phyloP scores from a whole-genome alignment of 2,797 vertebrate species.

The Pseudochromis fuscus region DNA sequence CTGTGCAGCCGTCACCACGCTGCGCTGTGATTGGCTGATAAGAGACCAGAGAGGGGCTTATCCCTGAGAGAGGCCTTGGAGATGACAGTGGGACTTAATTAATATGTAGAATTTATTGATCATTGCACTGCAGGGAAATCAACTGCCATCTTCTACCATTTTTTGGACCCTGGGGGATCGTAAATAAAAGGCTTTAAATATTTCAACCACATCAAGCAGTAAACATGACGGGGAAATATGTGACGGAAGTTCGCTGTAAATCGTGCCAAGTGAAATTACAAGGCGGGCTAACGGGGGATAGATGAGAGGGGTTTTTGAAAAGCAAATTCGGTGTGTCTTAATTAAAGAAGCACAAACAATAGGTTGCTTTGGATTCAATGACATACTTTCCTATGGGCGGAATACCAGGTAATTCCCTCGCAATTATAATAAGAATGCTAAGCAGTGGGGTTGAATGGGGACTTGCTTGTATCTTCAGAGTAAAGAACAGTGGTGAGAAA shows the following conservation, averaged over 20 bases:
- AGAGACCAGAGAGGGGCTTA: slow-evolving; percentile 38
- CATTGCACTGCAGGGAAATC: slow-evolving; percentile 78
- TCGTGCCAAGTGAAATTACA: slow-evolving; percentile 59
- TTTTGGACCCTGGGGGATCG: slow-evolving; percentile 48
- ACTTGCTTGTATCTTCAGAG: slow-evolving; percentile 57
- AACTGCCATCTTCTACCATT: slow-evolving; percentile 66
- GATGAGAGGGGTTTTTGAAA: slow-evolving; percentile 18
- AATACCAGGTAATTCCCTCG: slow-evolving; percentile 63
- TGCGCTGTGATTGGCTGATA: slow-evolving; percentile 49
- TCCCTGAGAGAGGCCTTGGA: slow-evolving; percentile 66
- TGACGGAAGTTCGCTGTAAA: slow-evolving; percentile 53
- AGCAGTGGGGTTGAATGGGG: slow-evolving; percentile 51
- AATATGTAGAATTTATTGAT: slow-evolving; percentile 84
- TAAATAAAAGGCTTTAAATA: slow-evolving; percentile 72
- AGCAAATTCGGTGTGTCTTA: slow-evolving; percentile 41
- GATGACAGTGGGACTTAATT: slow-evolving; percentile 81
- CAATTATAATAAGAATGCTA: slow-evolving; percentile 72
- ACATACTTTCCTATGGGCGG: slow-evolving; percentile 43
- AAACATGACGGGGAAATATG: slow-evolving; percentile 69
- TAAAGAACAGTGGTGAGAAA: slow-evolving; percentile 53
- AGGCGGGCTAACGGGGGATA: slow-evolving; percentile 18
- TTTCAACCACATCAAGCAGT: slow-evolving; percentile 62
- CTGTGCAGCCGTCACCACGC: not conserved
- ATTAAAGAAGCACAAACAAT: slow-evolving; percentile 52
- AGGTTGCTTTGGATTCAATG: slow-evolving; percentile 43